Conservation (phyloP, 2,113 vertebrate species). For the Microcebus jonahi region DNA sequence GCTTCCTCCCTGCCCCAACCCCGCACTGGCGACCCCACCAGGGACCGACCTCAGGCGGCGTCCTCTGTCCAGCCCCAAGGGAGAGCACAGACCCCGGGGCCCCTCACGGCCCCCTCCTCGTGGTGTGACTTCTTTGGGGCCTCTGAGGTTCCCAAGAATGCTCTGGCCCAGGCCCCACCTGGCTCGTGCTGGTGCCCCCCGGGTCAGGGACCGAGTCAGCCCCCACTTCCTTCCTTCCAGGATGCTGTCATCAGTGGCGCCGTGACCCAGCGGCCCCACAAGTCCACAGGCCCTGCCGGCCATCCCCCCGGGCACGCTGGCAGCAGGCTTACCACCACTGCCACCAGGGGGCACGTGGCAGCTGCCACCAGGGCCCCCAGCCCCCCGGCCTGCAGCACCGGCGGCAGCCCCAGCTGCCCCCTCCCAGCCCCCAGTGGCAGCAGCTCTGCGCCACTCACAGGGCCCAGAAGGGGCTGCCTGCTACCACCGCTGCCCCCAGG, state of each 20-base stretch:
- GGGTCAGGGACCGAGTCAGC: conserved; percentile 34
- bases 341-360: not conserved
- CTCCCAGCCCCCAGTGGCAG: conserved; percentile 20
- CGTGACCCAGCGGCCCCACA: conserved; percentile 35
- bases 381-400: not conserved
- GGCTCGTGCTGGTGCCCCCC: not conserved
- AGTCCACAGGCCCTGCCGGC: conserved; percentile 37
- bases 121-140: not conserved
- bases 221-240: conserved; percentile 76
- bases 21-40: rapidly evolving
- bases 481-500: not conserved
- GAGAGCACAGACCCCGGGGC: not conserved
- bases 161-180: not conserved
- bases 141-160: not conserved
- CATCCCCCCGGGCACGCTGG: not conserved
- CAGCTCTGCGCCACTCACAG: not conserved
- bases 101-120: not conserved
- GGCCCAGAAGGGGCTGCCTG: not conserved
- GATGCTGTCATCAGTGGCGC: conserved; percentile 58
- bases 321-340: conserved; percentile 40
- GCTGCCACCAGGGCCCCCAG: conserved; percentile 4
- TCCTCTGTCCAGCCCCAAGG: rapidly evolving
- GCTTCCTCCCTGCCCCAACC: not conserved
- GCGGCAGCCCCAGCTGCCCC: not conserved
- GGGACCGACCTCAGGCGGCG: not conserved